These are phyloP conservation scores for Parnassius smintheus DNA, from an alignment of 2,888 invertebrate genomes.

Conservation along the genomic window DNA sequence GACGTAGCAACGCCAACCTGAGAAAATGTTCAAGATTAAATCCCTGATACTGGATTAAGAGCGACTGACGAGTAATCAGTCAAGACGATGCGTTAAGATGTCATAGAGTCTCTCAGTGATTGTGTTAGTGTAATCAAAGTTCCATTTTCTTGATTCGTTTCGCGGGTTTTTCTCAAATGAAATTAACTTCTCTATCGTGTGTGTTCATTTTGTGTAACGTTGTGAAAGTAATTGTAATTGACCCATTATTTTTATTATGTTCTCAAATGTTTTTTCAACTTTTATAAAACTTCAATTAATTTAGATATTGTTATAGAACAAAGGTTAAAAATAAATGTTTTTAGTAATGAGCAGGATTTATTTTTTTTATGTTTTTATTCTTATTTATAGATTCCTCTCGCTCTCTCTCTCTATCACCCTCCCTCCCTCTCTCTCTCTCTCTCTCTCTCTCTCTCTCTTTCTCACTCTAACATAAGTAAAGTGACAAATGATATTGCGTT, in stretches of 20 bases:
- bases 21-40: slow-evolving; percentile 25
- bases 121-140: slow-evolving; percentile 10
- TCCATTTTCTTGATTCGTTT: slow-evolving; percentile 10
- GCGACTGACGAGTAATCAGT: slow-evolving; percentile 31
- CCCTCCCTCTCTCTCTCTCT: no score
- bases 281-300: no score
- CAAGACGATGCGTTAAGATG: slow-evolving; percentile 21
- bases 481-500: no score
- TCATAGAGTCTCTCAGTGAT: slow-evolving; percentile 12
- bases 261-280: no score
- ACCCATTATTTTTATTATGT: background rate
- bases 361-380: no score
- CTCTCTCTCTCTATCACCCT: no score
- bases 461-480: no score
- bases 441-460: no score
- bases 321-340: no score
- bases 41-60: slow-evolving; percentile 31
- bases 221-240: background rate
- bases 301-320: no score
- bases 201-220: background rate
- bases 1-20: slow-evolving; percentile 62
- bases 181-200: slow-evolving; percentile 1
- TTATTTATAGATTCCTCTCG: no score
- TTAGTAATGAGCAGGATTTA: no score
- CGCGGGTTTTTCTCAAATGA: slow-evolving; percentile 10